phyloP scores from a whole-genome alignment of 2,888 invertebrate species.

The Steromphala cineraria region DNA sequence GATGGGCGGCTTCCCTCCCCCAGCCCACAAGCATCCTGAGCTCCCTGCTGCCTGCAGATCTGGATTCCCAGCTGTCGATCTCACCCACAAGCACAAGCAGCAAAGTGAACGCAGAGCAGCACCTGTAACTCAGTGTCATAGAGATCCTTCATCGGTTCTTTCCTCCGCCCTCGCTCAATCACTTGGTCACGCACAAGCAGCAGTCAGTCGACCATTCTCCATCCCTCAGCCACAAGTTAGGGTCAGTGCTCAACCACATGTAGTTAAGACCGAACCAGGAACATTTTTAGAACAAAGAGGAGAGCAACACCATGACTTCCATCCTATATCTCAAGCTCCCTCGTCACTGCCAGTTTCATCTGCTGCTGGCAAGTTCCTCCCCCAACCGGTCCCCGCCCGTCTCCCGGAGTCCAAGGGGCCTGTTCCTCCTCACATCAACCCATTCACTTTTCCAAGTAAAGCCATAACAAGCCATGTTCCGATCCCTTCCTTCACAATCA shows the following conservation, averaged over 20 bases:
- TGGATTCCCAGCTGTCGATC: background rate
- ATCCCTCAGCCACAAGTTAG: background rate
- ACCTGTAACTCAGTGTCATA: background rate
- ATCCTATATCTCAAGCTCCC: background rate
- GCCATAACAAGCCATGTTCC: background rate
- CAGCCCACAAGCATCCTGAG: background rate
- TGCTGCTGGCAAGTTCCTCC: background rate
- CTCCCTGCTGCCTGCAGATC: background rate
- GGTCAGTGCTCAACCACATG: background rate
- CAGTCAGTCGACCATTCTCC: background rate
- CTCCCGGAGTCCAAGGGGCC: background rate
- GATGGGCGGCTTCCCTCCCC: background rate
- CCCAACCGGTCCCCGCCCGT: background rate
- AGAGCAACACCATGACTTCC: background rate
- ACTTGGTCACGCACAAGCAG: background rate
- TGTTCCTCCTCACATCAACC: constrained; percentile 14
- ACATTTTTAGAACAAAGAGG: background rate
- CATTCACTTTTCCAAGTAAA: constrained; percentile 18
- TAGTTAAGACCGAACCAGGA: background rate
- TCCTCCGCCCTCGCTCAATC: background rate
- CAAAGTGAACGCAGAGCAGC: background rate
- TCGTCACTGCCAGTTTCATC: background rate
- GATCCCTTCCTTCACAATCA: background rate
- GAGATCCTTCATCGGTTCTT: background rate
- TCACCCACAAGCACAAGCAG: background rate